Base-by-base conservation (phyloP, 2,888 invertebrate genomes). In the Caenorhabditis sp. region DNA sequence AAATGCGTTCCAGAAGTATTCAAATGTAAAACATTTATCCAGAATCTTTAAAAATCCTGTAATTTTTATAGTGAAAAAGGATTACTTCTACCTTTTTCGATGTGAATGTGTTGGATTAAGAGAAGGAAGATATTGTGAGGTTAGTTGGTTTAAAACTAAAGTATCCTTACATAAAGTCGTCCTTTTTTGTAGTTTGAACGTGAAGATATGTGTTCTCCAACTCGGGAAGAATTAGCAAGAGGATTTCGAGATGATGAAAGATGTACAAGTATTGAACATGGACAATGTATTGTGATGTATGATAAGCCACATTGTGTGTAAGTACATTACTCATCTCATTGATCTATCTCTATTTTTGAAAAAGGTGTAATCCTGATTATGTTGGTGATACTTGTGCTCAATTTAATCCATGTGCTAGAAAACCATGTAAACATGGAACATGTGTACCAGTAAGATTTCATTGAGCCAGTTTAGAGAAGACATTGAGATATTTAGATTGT, bases 371-470 rank as follows among this genome's bases (percentile, higher is more conserved):
- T 31, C 63, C 69, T 1, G 77, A 70, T 25, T 80, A 71, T 59
- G 73, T 75, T n/a, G 80, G 80, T 8, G 76, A 76, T 20, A 62
- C 36, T 10, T 80, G 80, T 38, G 75, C 77, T 54, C 63, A 70
- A 1, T 77, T 63, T 49, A 71, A 80, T 52, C 80, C 80, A 25
- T 80, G 80, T 50, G 77, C 76, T 20, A 14, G 65, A 3, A 72
- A 72, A 21, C 80, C 80, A 1, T 80, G 80, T 26, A 67, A 67
- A 38, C 67, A 80, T 53, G 71, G 77, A 1, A 73, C 73, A 43
- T 80, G 80, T 66, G 65, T 80, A 56, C 73, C 77, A 59, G 76
- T 74, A 50, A 12, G 58, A 5, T 23, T 60, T 1, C 7, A 27
- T 10, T 31, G 5, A 31, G 10, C 10, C 10, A 31, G 4, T 31